These are phyloP conservation scores for Oligia fasciuncula DNA, from an alignment of 2,888 invertebrate species.

Conservation along the genomic window DNA sequence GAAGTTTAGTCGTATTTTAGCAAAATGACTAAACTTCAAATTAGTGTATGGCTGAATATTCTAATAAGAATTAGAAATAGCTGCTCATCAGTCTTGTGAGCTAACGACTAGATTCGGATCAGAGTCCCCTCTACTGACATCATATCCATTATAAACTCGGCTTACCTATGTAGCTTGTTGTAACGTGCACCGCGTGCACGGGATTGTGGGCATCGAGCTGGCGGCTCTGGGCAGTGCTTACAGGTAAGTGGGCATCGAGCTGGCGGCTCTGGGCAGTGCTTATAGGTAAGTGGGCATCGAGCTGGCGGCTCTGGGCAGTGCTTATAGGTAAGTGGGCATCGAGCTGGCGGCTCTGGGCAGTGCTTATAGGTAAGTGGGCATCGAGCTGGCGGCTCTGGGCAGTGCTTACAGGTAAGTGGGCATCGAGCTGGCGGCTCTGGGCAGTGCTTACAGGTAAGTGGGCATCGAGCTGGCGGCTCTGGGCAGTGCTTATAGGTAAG, in stretches of 20 bases:
- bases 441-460: not conserved
- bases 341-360: not conserved
- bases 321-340: not conserved
- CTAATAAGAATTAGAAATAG: not conserved
- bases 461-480: not conserved
- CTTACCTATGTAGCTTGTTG: conserved; percentile 32
- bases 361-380: not conserved
- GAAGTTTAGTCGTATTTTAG: not conserved
- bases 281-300: not conserved
- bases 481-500: not conserved
- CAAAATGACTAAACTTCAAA: not conserved
- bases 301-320: not conserved
- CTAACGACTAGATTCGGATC: not conserved
- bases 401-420: not conserved
- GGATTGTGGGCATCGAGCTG: no score
- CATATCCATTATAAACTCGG: conserved; percentile 7
- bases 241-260: not conserved
- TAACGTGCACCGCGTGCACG: not conserved
- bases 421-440: not conserved
- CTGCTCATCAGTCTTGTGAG: not conserved
- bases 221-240: no score
- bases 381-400: not conserved
- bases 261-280: not conserved
- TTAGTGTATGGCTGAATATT: not conserved
- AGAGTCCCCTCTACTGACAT: not conserved